phyloP scores from a whole-genome alignment of 2,888 invertebrate genomes.

The Anthrax anthrax region DNA sequence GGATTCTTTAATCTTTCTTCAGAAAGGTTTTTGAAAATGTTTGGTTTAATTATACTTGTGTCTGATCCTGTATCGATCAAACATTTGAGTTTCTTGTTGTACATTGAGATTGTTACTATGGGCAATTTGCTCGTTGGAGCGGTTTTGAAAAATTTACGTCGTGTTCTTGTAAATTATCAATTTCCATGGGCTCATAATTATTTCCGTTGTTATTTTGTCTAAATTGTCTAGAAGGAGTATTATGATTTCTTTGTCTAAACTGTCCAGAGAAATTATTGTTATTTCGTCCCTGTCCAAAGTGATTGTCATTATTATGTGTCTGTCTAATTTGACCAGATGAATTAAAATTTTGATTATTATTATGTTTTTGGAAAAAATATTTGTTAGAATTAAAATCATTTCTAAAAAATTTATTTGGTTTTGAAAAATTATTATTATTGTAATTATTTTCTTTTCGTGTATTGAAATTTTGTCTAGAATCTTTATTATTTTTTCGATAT shows the following conservation, averaged over 20 bases:
- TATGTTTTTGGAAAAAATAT: too few species aligned
- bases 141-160: neutral
- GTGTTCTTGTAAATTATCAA: too few species aligned
- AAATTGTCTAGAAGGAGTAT: neutral
- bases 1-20: neutral
- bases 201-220: neutral
- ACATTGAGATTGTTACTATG: neutral
- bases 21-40: neutral
- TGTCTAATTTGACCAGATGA: neutral
- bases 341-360: too few species aligned
- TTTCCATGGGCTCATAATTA: too few species aligned
- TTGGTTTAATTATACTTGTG: constrained; percentile 1
- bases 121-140: neutral
- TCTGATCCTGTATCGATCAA: constrained; percentile 1
- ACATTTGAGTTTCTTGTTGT: neutral
- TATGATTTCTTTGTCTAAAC: neutral
- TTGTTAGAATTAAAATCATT: too few species aligned
- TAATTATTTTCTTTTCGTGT: too few species aligned
- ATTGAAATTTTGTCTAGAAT: neutral
- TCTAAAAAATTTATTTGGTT: too few species aligned
- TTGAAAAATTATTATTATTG: too few species aligned
- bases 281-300: neutral
- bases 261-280: neutral
- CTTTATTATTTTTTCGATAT: neutral
- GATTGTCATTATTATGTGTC: neutral